Evolutionary conservation across 2,797 vertebrate species (phyloP).

Genomic region (Sciurus vulgaris): DNA sequence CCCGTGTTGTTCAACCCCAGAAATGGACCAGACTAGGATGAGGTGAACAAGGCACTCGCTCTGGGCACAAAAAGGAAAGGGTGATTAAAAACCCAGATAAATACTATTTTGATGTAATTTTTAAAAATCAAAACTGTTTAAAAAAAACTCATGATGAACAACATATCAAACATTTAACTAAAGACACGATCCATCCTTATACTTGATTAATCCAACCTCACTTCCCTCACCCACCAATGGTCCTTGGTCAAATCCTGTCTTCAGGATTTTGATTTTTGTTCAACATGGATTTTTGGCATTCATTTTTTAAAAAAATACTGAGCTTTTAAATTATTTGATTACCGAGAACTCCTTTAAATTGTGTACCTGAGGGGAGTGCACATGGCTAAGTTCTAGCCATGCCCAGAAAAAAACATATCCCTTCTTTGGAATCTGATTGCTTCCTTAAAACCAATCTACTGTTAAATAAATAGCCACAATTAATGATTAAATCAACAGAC

Average conservation of each 20-base stretch:
- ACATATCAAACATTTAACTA: not conserved
- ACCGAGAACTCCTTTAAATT: not conserved
- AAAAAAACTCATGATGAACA: conserved; percentile 25
- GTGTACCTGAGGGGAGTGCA: not conserved
- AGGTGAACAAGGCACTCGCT: conserved; percentile 56
- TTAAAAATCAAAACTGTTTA: conserved; percentile 46
- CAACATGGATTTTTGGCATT: not conserved
- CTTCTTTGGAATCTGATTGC: conserved; percentile 12
- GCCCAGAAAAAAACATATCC: not conserved
- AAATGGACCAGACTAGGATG: not conserved
- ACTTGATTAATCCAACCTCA: not conserved
- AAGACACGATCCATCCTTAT: not conserved
- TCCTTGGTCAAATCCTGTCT: not conserved
- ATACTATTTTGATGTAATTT: conserved; percentile 23
- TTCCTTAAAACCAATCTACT: conserved; percentile 55
- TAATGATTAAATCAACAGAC: conserved; percentile 47
- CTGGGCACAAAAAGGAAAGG: conserved; percentile 31
- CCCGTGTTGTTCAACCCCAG: not conserved
- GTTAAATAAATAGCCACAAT: conserved; percentile 45
- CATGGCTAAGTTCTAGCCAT: not conserved
- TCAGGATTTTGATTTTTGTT: conserved; percentile 56
- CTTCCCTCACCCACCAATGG: not conserved
- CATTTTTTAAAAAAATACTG: not conserved
- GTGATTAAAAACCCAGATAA: conserved; percentile 33
- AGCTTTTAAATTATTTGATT: not conserved